A percentile compares a stretch with the other conserved stretches of the same genome.
These are phyloP conservation scores for Adrianichthys oophorus DNA, from an alignment of 2,797 vertebrate species.

Conservation along the genomic window DNA sequence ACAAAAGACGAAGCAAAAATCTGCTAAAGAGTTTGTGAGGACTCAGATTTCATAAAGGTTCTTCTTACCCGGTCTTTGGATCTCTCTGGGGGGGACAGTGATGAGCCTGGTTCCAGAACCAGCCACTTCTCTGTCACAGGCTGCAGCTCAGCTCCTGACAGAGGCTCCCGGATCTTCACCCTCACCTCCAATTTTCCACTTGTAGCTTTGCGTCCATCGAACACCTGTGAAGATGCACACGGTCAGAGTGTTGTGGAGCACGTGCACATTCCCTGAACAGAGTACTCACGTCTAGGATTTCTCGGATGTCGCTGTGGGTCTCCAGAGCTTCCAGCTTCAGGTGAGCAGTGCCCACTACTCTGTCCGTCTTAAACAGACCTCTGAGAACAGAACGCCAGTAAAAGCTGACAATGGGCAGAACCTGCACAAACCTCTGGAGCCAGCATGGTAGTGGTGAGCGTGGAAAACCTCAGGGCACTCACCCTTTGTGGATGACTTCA, in stretches of 20 bases:
- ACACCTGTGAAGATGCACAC: conserved; percentile 67
- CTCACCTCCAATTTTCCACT: conserved; percentile 87
- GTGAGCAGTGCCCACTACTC: conserved; percentile 84
- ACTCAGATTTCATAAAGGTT: no score
- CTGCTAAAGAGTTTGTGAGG: no score
- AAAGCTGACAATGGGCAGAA: conserved; percentile 1
- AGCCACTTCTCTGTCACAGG: conserved; percentile 87
- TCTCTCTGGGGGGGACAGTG: conserved; percentile 73
- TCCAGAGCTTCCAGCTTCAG: conserved; percentile 87
- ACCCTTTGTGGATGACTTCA: conserved; percentile 91
- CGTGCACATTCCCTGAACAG: not conserved
- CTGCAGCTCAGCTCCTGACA: conserved; percentile 83
- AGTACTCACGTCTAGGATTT: conserved; percentile 83
- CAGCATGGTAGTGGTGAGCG: no score
- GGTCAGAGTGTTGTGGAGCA: not conserved
- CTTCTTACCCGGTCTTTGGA: conserved; percentile 58
- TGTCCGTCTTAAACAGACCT: conserved; percentile 88
- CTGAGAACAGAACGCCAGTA: conserved; percentile 53
- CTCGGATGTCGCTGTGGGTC: conserved; percentile 83
- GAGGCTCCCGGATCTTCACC: conserved; percentile 85
- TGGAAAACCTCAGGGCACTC: conserved; percentile 16
- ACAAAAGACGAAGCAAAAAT: no score
- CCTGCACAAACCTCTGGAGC: not conserved
- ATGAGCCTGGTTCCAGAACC: conserved; percentile 76
- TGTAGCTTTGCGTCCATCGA: conserved; percentile 88